A percentile compares a stretch with the other conserved stretches of the same genome.
Evolutionary conservation across 2,113 vertebrate species (phyloP).

Genomic region (Myotis brandtii): DNA sequence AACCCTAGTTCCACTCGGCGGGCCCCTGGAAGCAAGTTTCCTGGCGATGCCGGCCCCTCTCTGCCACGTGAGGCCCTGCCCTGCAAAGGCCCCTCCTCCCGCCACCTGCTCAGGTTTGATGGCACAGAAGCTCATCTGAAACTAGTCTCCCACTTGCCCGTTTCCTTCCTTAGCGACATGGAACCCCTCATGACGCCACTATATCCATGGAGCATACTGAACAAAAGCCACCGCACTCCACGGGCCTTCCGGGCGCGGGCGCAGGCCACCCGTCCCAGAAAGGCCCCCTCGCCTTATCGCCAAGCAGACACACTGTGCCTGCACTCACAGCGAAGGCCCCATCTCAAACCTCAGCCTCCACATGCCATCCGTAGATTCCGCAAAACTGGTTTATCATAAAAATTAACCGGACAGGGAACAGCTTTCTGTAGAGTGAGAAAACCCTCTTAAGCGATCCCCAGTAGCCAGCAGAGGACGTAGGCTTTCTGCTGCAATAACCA

Average conservation of each 20-base stretch:
- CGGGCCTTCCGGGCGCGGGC: not conserved
- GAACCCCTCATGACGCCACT: not conserved
- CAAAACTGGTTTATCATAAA: constrained; percentile 51
- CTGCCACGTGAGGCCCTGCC: too few relatives aligned
- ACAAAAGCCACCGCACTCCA: not conserved
- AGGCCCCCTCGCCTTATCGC: not conserved
- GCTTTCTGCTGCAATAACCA: constrained; percentile 37
- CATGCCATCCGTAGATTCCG: not conserved
- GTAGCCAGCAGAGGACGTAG: constrained; percentile 25
- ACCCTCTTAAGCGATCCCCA: constrained; percentile 49
- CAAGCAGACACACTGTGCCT: not conserved
- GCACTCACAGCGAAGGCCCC: constrained; percentile 12
- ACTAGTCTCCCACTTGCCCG: not conserved
- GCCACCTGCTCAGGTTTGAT: too few relatives aligned
- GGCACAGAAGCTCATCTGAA: too few relatives aligned
- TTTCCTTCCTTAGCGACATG: not conserved
- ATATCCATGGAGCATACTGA: not conserved
- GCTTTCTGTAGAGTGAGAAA: constrained; percentile 40
- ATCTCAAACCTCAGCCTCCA: constrained; percentile 30
- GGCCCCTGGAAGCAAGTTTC: too few relatives aligned
- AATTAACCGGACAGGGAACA: constrained; percentile 42
- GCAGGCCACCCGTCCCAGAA: not conserved
- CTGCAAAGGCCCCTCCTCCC: too few relatives aligned
- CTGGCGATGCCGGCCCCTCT: too few relatives aligned
- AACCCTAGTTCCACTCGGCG: too few relatives aligned